Evolutionary conservation across 2,888 invertebrate species (phyloP), one percentile per base, ranked within the genome.

Genomic region (Drosophila anceps): DNA sequence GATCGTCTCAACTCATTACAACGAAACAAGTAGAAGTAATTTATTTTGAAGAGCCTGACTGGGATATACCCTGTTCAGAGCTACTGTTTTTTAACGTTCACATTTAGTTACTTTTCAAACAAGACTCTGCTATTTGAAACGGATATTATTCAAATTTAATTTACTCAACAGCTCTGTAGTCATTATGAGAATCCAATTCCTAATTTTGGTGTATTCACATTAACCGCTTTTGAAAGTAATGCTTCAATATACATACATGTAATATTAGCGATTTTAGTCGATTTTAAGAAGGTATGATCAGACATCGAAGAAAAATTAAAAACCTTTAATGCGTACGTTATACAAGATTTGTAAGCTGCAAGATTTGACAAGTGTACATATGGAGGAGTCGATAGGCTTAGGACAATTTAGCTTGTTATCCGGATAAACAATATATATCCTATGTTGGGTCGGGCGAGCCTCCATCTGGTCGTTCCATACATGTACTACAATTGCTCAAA

Each of bases 1-100:
- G 62, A 69, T 69, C 39, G 73, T 69, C 55, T 62, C 65, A 77
- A 35, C 70, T 64, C 54, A 65, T 82, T 76, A 67, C 68, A 78
- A 73, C 4, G 20, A 33, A 24, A 37, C 31, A 6, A 37, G 18
- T 18, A 31, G 2, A 12, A 1, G 18, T 6, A 29, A 10, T 46
- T 15, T 8, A 15, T 4, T 31, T 3, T 31, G 18, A 18, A 7
- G 29, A 12, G 4, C 48, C 7, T 6, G 48, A 50, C 48, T 29
- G 4, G 1, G 2, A 31, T n/a, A 50, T 50, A 50, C 48, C 29
- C 29, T 31, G 43, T 13, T 3, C 15, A 46, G 2, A 10, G 39
- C 39, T 39, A n/a, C 18, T 41, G 18, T 6, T 41, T 6, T 41
- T 41, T 18, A 41, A 18, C 37, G 15, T 1, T 15, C 37, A 37